Evolutionary conservation across 2,888 invertebrate species (phyloP).

Genomic region (Leptopilina myrica): DNA sequence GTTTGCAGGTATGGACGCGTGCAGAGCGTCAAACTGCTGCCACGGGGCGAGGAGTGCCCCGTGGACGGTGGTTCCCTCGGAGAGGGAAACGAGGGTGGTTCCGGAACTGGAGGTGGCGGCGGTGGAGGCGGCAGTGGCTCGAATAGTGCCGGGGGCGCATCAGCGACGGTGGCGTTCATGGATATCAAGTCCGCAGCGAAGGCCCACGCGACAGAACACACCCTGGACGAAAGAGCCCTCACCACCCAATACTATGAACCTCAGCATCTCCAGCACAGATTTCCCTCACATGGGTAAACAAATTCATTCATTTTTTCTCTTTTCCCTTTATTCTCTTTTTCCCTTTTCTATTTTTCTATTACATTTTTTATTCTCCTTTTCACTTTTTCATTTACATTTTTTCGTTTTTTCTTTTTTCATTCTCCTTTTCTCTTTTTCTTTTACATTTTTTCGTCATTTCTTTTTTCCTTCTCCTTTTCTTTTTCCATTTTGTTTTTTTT

Average conservation of each 20-base stretch:
- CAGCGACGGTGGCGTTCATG: conserved; percentile 96
- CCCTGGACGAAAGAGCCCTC: conserved; percentile 90
- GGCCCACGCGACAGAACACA: conserved; percentile 93
- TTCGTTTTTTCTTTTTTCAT: neutral
- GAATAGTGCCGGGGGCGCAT: conserved; percentile 83
- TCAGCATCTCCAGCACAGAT: conserved; percentile 77
- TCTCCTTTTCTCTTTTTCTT: neutral
- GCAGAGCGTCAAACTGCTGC: conserved; percentile 96
- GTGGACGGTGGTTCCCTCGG: conserved; percentile 76
- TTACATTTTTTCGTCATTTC: neutral
- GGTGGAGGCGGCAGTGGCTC: conserved; percentile 77
- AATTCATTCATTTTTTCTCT: neutral
- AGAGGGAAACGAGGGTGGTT: conserved; percentile 75
- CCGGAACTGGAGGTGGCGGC: conserved; percentile 71
- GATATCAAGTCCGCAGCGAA: conserved; percentile 97
- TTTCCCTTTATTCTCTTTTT: neutral
- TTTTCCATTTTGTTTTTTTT: neutral
- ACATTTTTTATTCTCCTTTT: neutral
- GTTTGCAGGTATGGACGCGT: conserved; percentile 95
- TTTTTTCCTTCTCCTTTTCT: neutral
- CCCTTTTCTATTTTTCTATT: neutral
- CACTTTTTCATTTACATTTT: neutral
- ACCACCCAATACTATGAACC: conserved; percentile 96
- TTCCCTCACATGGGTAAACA: conserved; percentile 79
- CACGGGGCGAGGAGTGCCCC: conserved; percentile 78